Conservation (phyloP, 2,113 vertebrate genomes). For the Hipposideros armiger region DNA sequence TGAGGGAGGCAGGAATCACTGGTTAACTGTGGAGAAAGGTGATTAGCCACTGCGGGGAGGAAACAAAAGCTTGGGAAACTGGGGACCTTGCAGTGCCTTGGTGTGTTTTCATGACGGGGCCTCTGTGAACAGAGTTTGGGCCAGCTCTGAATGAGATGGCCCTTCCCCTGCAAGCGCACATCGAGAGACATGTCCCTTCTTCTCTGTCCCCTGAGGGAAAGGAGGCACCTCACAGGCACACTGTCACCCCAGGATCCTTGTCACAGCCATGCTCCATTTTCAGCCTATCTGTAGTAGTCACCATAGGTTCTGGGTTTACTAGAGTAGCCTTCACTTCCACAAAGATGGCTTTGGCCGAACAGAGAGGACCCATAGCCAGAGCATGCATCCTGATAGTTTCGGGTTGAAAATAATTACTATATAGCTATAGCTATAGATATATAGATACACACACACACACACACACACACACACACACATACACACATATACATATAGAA, state of each 20-base stretch:
- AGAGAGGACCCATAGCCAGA: not conserved
- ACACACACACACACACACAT: not conserved
- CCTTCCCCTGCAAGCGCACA: not conserved
- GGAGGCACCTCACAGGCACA: not conserved
- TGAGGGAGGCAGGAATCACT: not conserved
- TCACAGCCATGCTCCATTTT: not conserved
- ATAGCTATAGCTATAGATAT: not conserved
- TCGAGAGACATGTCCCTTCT: not conserved
- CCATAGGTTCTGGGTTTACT: not conserved
- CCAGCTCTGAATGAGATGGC: not conserved
- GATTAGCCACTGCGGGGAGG: not conserved
- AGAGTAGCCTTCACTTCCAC: not conserved
- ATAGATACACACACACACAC: too few relatives aligned
- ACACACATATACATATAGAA: not conserved
- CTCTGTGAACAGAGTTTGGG: not conserved
- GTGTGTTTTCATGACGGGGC: not conserved
- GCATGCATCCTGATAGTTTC: not conserved
- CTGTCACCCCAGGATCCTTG: not conserved
- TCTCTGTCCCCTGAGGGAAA: not conserved
- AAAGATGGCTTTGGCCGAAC: too few relatives aligned
- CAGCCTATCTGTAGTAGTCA: not conserved
- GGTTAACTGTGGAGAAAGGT: not conserved
- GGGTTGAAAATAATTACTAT: not conserved
- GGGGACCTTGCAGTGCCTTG: not conserved
- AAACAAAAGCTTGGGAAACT: not conserved